Evolutionary conservation across 2,113 vertebrate species (phyloP), one percentile per base, ranked within the genome.

Genomic region (Dunckerocampus dactyliophorus): DNA sequence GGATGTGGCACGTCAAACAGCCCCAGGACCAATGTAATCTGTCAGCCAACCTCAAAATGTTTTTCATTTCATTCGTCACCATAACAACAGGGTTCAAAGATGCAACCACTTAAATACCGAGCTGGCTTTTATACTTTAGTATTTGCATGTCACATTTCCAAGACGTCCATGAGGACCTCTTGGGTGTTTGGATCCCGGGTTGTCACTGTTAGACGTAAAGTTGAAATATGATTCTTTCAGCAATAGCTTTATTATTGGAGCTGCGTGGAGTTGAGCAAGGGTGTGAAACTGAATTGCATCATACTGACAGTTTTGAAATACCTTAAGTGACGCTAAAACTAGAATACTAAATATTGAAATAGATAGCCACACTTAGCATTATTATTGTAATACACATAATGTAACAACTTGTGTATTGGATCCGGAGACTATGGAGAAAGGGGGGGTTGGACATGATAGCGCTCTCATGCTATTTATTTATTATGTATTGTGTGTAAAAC

Each of bases 1-100:
- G 75, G 85, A 89, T 88, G 83, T 67, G 53, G 82, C 79, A 85
- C 69, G 75, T 89, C 84, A 86, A 83, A 82, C 71, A 77, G 78
- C 79, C 85, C 61, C 67, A 65, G 83, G 82, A 83, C 80, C 85
- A 80, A 85, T 82, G 57, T 75, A 85, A 86, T 88, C 78, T 86
- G 86, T 85, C 85, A 89, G 82, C 71, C 78, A 74, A 87, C 81
- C 86, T 87, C 62, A 77, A 81, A 85, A 72, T 77, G 57, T 77
- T n/a, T 81, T 67, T 73, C 76, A 55, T 62, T 75, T 64, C 48
- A 66, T 57, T 67, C 60, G 60, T 28, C 56, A 21, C 57, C 52
- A 8, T 71, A 74, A 79, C 74, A 80, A 83, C 80, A 20, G 63
- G 67, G 77, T 82, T 85, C 77, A 82, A 85, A 82, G 28, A 63